These are phyloP conservation scores for Lycorma delicatula DNA, from an alignment of 1,140 invertebrate species.

Conservation along the genomic window DNA sequence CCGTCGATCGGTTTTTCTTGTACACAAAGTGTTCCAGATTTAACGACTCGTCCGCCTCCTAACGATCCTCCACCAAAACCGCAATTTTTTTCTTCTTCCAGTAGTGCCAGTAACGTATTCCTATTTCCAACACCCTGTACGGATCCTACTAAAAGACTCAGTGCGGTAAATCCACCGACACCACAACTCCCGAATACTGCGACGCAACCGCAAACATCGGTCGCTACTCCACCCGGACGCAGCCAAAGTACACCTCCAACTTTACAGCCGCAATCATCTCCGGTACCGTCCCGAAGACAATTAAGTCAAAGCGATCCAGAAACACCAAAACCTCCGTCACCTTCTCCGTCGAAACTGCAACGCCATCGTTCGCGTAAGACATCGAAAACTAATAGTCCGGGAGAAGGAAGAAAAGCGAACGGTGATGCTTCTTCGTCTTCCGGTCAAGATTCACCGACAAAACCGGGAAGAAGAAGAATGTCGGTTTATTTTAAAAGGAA, in stretches of 20 bases:
- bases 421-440: conserved; percentile 23
- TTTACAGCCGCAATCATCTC: not conserved
- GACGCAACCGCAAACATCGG: not conserved
- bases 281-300: not conserved
- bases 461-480: conserved; percentile 21
- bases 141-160: not conserved
- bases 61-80: not conserved
- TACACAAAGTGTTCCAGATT: not conserved
- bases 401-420: conserved; percentile 4
- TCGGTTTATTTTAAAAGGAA: conserved; percentile 22
- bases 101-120: not conserved
- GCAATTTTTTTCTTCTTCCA: not conserved
- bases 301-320: not conserved
- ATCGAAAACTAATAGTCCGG: conserved; percentile 2
- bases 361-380: conserved; percentile 1
- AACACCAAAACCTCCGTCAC: not conserved
- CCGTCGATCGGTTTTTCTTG: not conserved
- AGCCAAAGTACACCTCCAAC: conserved; percentile 13
- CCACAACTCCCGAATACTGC: not conserved
- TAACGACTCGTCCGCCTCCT: not conserved
- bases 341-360: not conserved
- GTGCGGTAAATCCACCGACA: not conserved
- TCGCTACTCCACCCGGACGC: not conserved
- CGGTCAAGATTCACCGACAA: conserved; percentile 30
- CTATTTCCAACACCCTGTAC: not conserved